Evolutionary conservation across 2,888 invertebrate species (phyloP), one percentile per base, ranked within the genome.

Genomic region (Aromia moschata): DNA sequence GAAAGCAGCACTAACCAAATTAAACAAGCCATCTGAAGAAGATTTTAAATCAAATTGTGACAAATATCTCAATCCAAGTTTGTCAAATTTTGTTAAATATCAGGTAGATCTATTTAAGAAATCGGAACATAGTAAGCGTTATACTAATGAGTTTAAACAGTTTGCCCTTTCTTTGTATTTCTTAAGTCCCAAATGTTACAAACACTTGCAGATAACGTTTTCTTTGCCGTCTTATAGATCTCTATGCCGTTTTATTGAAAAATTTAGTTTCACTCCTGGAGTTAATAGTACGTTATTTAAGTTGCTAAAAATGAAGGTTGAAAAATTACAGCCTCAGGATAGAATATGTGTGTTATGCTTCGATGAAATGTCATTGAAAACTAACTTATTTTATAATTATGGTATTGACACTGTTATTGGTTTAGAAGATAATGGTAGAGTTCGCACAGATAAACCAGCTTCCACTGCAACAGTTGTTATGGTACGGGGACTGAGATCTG

Each of bases 331-430:
- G 5, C 5, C 17, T n/a, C 4, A 15, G 4, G 43, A 43, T 43
- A 43, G n/a, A 43, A 10, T n/a, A 5, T 43, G 43, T 18, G 1
- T 43, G 2, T 43, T 43, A 43, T 16, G 16, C 5, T 12, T 44
- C n/a, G 25, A 40, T 40, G 40, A 40, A 15, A 14, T 40, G 40
- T n/a, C 40, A 15, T 15, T 40, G 12, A 40, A 40, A 15, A 40
- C n/a, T 15, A 11, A 40, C 15, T 12, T 40, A 10, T 40, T 40
- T 40, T 40, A 40, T 10, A 40, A 40, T 7, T 40, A 40, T 15
- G 14, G n/a, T 4, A 10, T 3, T 2, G 40, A 40, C 10, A 14
- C n/a, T 5, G 10, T 15, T 40, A 10, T 40, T 11, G 40, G 40
- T 12, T 12, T 40, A 40, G 17, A 43, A 16, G 18, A 43, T 18